Evolutionary conservation across 2,888 invertebrate genomes (phyloP).

Genomic region (Spilarctia lutea): DNA sequence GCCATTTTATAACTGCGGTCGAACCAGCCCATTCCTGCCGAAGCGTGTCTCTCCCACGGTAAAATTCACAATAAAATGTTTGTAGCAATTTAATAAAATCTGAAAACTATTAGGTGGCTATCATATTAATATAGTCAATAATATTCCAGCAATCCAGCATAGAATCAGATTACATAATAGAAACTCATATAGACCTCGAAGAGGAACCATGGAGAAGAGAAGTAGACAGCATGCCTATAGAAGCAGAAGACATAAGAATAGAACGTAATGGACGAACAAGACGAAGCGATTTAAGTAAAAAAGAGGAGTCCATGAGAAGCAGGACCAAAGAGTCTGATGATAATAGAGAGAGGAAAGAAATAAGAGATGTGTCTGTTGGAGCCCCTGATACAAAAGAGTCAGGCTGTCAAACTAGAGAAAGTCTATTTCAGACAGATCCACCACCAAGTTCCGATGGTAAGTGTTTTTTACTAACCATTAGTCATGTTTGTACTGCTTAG

Average conservation of each 20-base stretch:
- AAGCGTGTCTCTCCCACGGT: too few relatives aligned
- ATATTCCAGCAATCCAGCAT: conserved; percentile 74
- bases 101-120: background rate
- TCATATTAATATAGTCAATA: background rate
- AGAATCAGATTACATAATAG: conserved; percentile 78
- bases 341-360: conserved; percentile 67
- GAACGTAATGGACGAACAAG: conserved; percentile 74
- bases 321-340: conserved; percentile 64
- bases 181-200: conserved; percentile 74
- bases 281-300: conserved; percentile 73
- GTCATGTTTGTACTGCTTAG: background rate
- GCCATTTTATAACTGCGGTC: too few relatives aligned
- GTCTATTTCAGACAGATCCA: conserved; percentile 87
- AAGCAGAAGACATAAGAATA: conserved; percentile 69
- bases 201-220: conserved; percentile 76
- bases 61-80: background rate
- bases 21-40: too few relatives aligned
- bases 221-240: conserved; percentile 62
- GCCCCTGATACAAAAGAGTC: conserved; percentile 82
- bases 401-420: conserved; percentile 93
- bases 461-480: conserved; percentile 22
- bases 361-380: conserved; percentile 78
- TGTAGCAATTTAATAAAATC: background rate
- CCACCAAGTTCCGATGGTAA: conserved; percentile 79
- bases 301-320: conserved; percentile 73